Conservation (phyloP, 2,113 vertebrate species). For the Chionodraco myersi region DNA sequence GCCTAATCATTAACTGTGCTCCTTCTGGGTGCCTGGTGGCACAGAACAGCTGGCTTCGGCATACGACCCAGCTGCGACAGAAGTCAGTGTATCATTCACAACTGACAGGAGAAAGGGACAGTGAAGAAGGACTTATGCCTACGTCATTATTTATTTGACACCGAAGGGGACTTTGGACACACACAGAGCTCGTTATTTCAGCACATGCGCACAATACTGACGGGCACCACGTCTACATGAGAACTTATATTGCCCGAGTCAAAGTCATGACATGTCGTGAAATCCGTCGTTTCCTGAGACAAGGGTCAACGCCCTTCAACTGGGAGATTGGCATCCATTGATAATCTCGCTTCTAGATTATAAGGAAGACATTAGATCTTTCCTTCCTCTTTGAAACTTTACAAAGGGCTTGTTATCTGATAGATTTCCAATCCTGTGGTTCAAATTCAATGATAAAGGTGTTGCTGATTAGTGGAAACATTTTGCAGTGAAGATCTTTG, state of each 20-base stretch:
- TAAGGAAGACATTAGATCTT: slow-evolving; percentile 10
- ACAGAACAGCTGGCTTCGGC: slow-evolving; percentile 52
- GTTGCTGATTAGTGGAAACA: background rate
- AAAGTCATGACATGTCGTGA: slow-evolving; percentile 49
- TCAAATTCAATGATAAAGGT: slow-evolving; percentile 9
- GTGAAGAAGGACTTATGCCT: background rate
- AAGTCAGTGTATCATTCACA: slow-evolving; percentile 43
- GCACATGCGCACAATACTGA: background rate
- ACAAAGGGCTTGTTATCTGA: slow-evolving; percentile 1
- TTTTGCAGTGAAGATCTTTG: background rate
- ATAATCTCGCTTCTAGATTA: slow-evolving; percentile 4
- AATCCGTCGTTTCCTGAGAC: slow-evolving; percentile 30
- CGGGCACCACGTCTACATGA: background rate
- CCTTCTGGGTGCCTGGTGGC: slow-evolving; percentile 48
- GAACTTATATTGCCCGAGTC: slow-evolving; percentile 36
- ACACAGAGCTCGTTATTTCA: background rate
- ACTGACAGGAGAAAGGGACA: slow-evolving; percentile 19
- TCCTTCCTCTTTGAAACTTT: slow-evolving; percentile 18
- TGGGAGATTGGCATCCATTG: slow-evolving; percentile 4
- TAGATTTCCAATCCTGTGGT: slow-evolving; percentile 10
- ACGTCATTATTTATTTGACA: slow-evolving; percentile 33
- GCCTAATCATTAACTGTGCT: slow-evolving; percentile 82
- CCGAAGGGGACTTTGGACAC: slow-evolving; percentile 39
- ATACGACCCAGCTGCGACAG: slow-evolving; percentile 55
- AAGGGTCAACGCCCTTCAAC: slow-evolving; percentile 39